These are phyloP conservation scores for Uria lomvia DNA, from an alignment of 2,113 vertebrate genomes.

Conservation along the genomic window DNA sequence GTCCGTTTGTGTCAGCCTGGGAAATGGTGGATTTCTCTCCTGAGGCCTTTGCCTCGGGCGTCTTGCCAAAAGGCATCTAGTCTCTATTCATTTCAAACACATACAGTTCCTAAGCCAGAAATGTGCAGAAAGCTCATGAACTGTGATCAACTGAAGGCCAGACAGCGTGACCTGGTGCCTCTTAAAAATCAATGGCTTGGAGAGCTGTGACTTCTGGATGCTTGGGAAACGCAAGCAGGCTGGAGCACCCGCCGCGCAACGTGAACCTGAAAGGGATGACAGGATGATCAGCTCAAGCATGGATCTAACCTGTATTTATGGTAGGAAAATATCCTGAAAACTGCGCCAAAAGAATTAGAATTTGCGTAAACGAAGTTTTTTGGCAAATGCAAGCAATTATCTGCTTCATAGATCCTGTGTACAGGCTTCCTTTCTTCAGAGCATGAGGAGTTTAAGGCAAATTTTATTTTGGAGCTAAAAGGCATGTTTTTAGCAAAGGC, in stretches of 20 bases:
- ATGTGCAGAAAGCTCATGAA: not conserved
- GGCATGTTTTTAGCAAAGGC: not conserved
- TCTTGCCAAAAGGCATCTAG: slow-evolving; percentile 12
- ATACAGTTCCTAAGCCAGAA: not conserved
- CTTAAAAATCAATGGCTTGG: not conserved
- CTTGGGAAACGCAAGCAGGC: not conserved
- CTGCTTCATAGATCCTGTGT: not conserved
- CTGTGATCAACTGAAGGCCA: slow-evolving; percentile 10
- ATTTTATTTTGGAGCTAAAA: slow-evolving; percentile 16
- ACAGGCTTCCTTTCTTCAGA: not conserved
- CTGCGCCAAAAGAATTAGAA: not conserved
- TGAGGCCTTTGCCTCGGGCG: not conserved
- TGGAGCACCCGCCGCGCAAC: not conserved
- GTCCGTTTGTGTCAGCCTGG: not conserved
- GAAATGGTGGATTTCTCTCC: slow-evolving; percentile 4
- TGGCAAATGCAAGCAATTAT: not conserved
- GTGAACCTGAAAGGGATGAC: not conserved
- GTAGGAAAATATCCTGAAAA: not conserved
- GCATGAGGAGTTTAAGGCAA: not conserved
- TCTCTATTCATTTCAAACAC: not conserved
- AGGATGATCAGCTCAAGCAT: not conserved
- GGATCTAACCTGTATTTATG: not conserved
- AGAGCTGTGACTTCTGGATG: not conserved
- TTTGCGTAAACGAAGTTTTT: not conserved
- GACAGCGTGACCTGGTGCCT: not conserved